A percentile compares a stretch with the other conserved stretches of the same genome.
phyloP scores from a whole-genome alignment of 2,888 invertebrate genomes.

The Oscheius onirici region DNA sequence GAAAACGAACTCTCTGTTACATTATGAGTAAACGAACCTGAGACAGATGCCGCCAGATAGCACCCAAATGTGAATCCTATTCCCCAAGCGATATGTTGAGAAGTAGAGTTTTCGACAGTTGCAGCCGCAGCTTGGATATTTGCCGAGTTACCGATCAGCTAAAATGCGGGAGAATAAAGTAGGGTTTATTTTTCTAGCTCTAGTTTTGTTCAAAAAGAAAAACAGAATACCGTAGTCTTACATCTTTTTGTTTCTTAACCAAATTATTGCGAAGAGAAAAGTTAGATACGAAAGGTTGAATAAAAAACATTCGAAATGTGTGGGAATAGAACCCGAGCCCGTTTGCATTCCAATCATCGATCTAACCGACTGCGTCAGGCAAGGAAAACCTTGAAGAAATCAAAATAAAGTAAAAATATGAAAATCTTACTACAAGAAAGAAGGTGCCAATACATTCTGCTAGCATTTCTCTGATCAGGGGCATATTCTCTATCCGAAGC shows the following conservation, averaged over 20 bases:
- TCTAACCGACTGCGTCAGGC: no score
- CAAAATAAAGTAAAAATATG: neutral
- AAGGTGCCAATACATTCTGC: conserved; percentile 69
- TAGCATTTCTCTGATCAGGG: conserved; percentile 55
- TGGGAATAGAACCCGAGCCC: no score
- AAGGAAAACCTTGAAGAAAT: no score
- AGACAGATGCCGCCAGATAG: conserved; percentile 63
- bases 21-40: conserved; percentile 44
- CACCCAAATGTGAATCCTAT: conserved; percentile 69
- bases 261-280: no score
- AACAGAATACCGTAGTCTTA: no score
- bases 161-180: conserved; percentile 2
- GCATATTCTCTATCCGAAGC: conserved; percentile 52
- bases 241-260: no score
- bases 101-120: conserved; percentile 54
- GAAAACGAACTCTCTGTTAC: neutral
- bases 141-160: conserved; percentile 68
- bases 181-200: no score
- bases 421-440: conserved; percentile 56
- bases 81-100: conserved; percentile 65
- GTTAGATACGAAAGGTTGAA: no score
- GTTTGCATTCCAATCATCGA: no score
- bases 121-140: conserved; percentile 62
- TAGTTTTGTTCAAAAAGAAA: no score
- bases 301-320: no score